Percentiles rank a stretch among this genome's conserved stretches.
Conservation (phyloP, 2,888 invertebrate genomes). For the Himalopsyche japonica region DNA sequence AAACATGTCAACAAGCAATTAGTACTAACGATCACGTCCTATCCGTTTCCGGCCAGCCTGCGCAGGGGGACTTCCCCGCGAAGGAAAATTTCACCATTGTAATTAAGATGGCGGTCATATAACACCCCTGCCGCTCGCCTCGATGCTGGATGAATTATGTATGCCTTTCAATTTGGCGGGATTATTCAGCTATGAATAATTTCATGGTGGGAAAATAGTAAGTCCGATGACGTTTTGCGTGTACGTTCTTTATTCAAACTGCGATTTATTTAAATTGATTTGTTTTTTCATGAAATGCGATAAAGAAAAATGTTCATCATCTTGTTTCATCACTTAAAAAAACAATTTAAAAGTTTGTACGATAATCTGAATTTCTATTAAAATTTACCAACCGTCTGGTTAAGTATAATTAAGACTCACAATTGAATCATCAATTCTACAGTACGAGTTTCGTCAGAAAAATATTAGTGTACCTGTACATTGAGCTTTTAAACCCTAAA, state of each 20-base stretch:
- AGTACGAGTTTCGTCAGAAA: too few species aligned
- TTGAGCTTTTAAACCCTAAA: too few species aligned
- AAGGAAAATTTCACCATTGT: conserved; percentile 6
- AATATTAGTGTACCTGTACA: too few species aligned
- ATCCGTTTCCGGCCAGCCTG: not conserved
- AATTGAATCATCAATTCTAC: too few species aligned
- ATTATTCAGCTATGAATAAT: conserved; percentile 22
- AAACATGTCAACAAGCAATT: conserved; percentile 36
- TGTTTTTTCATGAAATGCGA: too few species aligned
- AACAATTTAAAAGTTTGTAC: too few species aligned
- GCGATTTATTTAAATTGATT: too few species aligned
- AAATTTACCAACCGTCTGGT: too few species aligned
- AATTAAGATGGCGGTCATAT: conserved; percentile 25
- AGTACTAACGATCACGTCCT: conserved; percentile 30
- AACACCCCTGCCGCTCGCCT: not conserved
- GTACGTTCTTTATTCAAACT: not conserved
- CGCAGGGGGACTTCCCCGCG: not conserved
- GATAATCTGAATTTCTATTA: too few species aligned
- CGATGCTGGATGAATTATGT: conserved; percentile 24
- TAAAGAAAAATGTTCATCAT: too few species aligned
- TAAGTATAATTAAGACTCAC: too few species aligned
- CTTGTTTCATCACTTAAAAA: too few species aligned
- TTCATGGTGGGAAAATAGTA: not conserved
- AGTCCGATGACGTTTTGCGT: not conserved
- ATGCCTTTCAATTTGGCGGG: conserved; percentile 28